Conservation (phyloP, 1,140 invertebrate genomes). For the Sycobia sp. region DNA sequence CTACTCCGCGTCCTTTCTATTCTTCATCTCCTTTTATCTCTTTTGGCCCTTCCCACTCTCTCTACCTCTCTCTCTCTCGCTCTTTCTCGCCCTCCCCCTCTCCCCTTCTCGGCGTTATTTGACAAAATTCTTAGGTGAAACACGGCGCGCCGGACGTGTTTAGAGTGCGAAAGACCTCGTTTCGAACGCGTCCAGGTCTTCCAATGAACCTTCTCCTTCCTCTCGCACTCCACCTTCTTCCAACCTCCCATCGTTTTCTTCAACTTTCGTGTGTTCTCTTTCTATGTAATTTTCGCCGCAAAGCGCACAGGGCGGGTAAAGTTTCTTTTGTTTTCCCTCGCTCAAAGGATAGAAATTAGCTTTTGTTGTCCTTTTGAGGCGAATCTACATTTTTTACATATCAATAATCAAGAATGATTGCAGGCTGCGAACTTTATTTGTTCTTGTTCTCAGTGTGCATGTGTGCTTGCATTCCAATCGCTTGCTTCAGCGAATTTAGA, state of each 20-base stretch:
- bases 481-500: not conserved
- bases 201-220: conserved; percentile 1
- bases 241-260: not conserved
- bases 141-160: conserved; percentile 34
- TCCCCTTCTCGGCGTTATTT: conserved; percentile 6
- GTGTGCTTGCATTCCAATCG: not conserved
- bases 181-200: not conserved
- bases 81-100: too few relatives aligned
- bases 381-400: conserved; percentile 8
- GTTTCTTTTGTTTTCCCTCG: conserved; percentile 15
- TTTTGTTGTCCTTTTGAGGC: too few relatives aligned
- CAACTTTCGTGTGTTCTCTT: not conserved
- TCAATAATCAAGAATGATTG: conserved; percentile 13
- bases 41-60: too few relatives aligned
- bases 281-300: not conserved
- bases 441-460: too few relatives aligned
- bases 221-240: not conserved
- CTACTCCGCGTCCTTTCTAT: too few relatives aligned
- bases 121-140: conserved; percentile 18
- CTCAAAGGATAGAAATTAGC: too few relatives aligned
- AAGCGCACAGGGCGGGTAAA: not conserved
- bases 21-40: too few relatives aligned
- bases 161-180: conserved; percentile 32
- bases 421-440: not conserved
- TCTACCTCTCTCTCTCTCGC: too few relatives aligned